Conservation (phyloP, 2,888 invertebrate species). For the Ornithoptera alexandrae region DNA sequence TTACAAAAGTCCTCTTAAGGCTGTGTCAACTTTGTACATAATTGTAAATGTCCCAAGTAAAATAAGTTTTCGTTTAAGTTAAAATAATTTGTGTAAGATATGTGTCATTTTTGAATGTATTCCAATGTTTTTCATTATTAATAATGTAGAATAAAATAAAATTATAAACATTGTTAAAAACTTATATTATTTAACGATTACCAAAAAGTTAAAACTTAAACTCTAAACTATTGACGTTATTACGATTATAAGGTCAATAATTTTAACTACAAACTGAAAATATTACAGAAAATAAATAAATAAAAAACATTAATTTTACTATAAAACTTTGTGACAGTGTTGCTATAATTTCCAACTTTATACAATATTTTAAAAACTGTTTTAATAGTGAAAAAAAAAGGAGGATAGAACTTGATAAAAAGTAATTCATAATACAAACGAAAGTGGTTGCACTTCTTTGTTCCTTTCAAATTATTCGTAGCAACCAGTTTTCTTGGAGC, state of each 20-base stretch:
- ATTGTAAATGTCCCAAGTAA: constrained; percentile 56
- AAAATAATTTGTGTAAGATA: neutral
- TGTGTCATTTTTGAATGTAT: neutral
- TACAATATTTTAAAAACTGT: no score
- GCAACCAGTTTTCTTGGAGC: constrained; percentile 53
- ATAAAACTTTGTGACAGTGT: no score
- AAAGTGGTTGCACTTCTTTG: neutral
- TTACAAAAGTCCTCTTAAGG: constrained; percentile 64
- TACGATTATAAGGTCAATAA: no score
- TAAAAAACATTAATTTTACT: no score
- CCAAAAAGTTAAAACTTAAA: no score
- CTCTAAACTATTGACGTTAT: no score
- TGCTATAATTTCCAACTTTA: no score
- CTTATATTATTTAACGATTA: no score
- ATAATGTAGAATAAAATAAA: neutral
- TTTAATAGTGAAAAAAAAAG: neutral
- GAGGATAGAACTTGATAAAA: neutral
- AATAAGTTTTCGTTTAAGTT: constrained; percentile 6
- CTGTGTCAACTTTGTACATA: constrained; percentile 67
- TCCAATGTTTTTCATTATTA: neutral
- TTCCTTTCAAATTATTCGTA: constrained; percentile 31
- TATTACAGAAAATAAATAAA: no score
- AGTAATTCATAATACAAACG: neutral
- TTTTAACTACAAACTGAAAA: no score
- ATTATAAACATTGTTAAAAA: no score